A percentile compares a stretch with the other conserved stretches of the same genome.
These are phyloP conservation scores for Euwallacea fornicatus DNA, from an alignment of 1,140 invertebrate genomes.

Conservation along the genomic window DNA sequence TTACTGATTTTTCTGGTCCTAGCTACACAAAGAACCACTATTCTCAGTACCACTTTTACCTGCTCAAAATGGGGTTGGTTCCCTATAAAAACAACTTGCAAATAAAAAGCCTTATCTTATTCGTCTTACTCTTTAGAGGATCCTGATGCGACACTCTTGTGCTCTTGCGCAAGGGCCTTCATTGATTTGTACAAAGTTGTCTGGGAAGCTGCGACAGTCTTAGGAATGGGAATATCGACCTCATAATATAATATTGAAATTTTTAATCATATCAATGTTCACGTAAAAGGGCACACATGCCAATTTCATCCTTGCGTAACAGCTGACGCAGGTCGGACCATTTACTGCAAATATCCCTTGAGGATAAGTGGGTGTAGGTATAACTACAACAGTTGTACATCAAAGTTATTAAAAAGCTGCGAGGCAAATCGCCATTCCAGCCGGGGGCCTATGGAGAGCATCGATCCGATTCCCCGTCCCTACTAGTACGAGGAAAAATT, in stretches of 20 bases:
- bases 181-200: constrained; percentile 29
- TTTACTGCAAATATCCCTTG: too few species aligned
- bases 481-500: constrained; percentile 22
- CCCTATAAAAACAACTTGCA: constrained; percentile 16
- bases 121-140: constrained; percentile 26
- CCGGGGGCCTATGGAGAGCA: too few species aligned
- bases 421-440: too few species aligned
- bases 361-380: too few species aligned
- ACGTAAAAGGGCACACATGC: too few species aligned
- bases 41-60: constrained; percentile 2
- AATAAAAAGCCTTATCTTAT: constrained; percentile 28
- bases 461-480: not conserved
- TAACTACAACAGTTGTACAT: too few species aligned
- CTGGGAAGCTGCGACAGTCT: constrained; percentile 24
- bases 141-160: constrained; percentile 27
- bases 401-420: too few species aligned
- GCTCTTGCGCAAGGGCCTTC: constrained; percentile 24
- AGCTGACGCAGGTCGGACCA: too few species aligned
- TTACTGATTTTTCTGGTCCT: constrained; percentile 8
- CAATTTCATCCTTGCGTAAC: too few species aligned
- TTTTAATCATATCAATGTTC: too few species aligned
- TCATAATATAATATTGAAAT: not conserved
- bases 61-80: not conserved
- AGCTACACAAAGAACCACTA: not conserved
- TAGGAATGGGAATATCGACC: constrained; percentile 11